Conservation (phyloP, 2,888 invertebrate genomes). For the Aphodius granarius region DNA sequence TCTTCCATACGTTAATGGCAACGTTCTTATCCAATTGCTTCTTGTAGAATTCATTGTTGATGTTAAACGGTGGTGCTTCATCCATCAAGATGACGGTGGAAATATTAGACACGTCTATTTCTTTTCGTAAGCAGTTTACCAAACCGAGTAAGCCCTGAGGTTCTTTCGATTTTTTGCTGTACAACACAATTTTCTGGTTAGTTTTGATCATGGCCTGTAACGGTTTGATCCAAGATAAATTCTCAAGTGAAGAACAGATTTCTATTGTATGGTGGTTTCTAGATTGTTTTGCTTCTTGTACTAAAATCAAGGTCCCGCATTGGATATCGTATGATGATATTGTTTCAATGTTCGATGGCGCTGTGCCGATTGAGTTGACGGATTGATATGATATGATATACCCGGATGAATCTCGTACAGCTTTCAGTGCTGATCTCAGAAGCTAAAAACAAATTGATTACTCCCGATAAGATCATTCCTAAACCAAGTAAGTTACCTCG, state of each 20-base stretch:
- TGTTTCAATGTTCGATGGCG: no score
- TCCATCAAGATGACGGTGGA: slow-evolving; percentile 62
- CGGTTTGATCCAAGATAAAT: slow-evolving; percentile 1
- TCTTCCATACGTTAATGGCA: slow-evolving; percentile 74
- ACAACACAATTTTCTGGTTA: slow-evolving; percentile 58
- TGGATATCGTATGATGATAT: slow-evolving; percentile 3
- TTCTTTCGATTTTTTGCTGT: slow-evolving; percentile 64
- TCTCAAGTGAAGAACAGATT: background rate
- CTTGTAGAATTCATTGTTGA: slow-evolving; percentile 64
- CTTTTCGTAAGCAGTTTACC: slow-evolving; percentile 81
- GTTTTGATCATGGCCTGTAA: slow-evolving; percentile 33
- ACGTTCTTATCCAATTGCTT: slow-evolving; percentile 72
- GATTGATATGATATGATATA: no score
- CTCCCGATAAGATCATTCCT: no score
- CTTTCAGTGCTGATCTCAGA: no score
- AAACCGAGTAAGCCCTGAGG: slow-evolving; percentile 86
- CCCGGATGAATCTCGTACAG: no score
- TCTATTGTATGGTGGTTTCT: background rate
- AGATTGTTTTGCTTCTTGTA: background rate
- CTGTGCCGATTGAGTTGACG: no score
- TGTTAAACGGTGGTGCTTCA: slow-evolving; percentile 66
- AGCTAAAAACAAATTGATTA: no score
- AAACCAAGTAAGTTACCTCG: no score
- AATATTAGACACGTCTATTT: slow-evolving; percentile 57
- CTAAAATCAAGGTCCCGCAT: background rate